Evolutionary conservation across 2,888 invertebrate species (phyloP), one percentile per base, ranked within the genome.

Genomic region (Antitype chi): DNA sequence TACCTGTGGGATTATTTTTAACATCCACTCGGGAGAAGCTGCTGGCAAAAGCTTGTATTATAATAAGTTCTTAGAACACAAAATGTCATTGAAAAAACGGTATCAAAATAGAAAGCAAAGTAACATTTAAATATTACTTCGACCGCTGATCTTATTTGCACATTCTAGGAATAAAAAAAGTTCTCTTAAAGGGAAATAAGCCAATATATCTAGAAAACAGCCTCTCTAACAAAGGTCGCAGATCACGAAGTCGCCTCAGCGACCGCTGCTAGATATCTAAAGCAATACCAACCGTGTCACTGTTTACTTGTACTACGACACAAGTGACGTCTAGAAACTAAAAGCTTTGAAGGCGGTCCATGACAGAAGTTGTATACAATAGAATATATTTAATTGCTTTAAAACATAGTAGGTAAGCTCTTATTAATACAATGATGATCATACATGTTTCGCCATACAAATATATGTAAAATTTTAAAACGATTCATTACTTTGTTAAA

Each of bases 121-220:
- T 1, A 55, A 28, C 5, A 55, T 23, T 0, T 53, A 59, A 64
- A 74, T 55, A 7, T 70, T n/a, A 47, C 20, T 8, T 6, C 1
- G 13, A 28, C 47, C 23, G 25, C 25, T 43, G 55, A 80, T 57
- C 32, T 32, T 32, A 32, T 38, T 67, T 62, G 5, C 23, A 62
- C 25, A 62, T 55, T 70, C 49, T n/a, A 17, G 13, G 25, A 66
- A 66, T 25, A 25, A 74, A 25, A 74, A 67, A 32, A 15, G 15
- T 13, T 55, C 7, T 1, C 25, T 2, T 38, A 59, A 20, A 70
- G n/a, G 32, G 15, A 80, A 59, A 76, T 53, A 76, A 71, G 38
- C 38, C 38, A 2, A 38, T 38, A 38, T 5, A n/a, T n/a, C n/a
- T n/a, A 38, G 38, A 38, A 53, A 52, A 72, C 32, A 52, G 67